A percentile compares a stretch with the other conserved stretches of the same genome.
Conservation (phyloP, 2,888 invertebrate genomes). For the Dinocampus coccinellae region DNA sequence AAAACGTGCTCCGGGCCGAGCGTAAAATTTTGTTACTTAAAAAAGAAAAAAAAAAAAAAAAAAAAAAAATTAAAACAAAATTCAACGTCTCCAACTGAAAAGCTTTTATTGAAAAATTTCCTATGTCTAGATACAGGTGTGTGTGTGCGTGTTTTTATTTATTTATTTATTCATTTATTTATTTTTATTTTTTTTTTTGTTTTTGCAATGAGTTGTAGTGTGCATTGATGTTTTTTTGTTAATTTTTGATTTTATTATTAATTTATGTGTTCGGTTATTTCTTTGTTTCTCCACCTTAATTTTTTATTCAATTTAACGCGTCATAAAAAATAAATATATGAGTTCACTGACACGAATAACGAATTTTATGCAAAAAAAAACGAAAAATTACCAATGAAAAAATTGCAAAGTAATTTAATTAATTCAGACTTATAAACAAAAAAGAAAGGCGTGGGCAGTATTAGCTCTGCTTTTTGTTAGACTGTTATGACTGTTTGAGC, state of each 20-base stretch:
- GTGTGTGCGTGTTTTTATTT: slow-evolving; percentile 53
- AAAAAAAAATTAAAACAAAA: slow-evolving; percentile 66
- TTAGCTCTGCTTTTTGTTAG: not conserved
- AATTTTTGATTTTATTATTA: not conserved
- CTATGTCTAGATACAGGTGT: slow-evolving; percentile 66
- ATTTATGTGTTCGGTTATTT: not conserved
- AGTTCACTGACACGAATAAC: too few relatives aligned
- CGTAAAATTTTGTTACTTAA: slow-evolving; percentile 55
- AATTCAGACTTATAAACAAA: not conserved
- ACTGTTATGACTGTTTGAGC: slow-evolving; percentile 3
- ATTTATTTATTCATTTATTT: too few relatives aligned
- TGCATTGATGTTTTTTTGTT: slow-evolving; percentile 24
- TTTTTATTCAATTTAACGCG: too few relatives aligned
- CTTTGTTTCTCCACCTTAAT: not conserved
- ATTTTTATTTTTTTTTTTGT: too few relatives aligned
- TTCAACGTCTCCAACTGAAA: slow-evolving; percentile 66
- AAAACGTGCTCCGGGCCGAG: slow-evolving; percentile 52
- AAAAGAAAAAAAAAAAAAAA: too few relatives aligned
- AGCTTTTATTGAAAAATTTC: slow-evolving; percentile 66
- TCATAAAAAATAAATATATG: too few relatives aligned
- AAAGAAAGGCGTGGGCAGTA: not conserved
- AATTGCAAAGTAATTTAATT: too few relatives aligned
- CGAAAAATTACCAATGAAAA: too few relatives aligned
- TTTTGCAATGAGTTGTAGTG: slow-evolving; percentile 41
- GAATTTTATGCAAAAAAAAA: too few relatives aligned